Base-by-base conservation (phyloP, 2,888 invertebrate species). In the Nymphalis urticae region DNA sequence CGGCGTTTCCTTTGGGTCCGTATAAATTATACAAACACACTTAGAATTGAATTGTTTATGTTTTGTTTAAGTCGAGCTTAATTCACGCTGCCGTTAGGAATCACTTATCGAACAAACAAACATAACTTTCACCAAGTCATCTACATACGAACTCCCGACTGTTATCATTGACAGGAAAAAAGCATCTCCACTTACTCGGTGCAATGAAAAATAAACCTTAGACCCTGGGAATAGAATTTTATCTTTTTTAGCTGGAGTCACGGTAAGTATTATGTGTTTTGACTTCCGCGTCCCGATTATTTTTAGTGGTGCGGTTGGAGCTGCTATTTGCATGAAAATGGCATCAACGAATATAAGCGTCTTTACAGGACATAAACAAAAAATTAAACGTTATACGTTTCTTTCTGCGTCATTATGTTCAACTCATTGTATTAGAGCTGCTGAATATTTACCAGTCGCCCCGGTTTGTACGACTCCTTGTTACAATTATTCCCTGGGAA, bases 261-360 rank as follows among this genome's bases (percentile, higher is more conserved):
- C 17, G 54, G 62, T 62, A 32, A 58, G 62, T 64, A 56, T 72
- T 69, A 62, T 67, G 69, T 68, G 69, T 71, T 71, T 61, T 67
- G 67, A 65, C 60, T 68, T 69, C 71, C 62, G 67, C 50, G 65
- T 59, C 58, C 65, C 65, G 71, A 71, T 67, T 69, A 67, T 70
- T 66, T 70, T 64, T 63, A 66, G 58, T 65, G 69, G 65, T 51
- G 65, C 50, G 61, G 50, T 65, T 32, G 58, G 47, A 53, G 59
- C 19, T 2, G 51, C 53, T 48, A 48, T 69, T 69, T 66, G 69
- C 69, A 69, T 69, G 61, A 69, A 62, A 58, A 65, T 54, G 65
- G 62, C 51, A 58, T 67, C 54, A 58, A 19, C 56, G 63, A 62
- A 27, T 62, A 62, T 58, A 62, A 67, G 62, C 58, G 50, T 62